Base-by-base conservation (phyloP, 2,888 invertebrate genomes). In the Formica aserva region DNA sequence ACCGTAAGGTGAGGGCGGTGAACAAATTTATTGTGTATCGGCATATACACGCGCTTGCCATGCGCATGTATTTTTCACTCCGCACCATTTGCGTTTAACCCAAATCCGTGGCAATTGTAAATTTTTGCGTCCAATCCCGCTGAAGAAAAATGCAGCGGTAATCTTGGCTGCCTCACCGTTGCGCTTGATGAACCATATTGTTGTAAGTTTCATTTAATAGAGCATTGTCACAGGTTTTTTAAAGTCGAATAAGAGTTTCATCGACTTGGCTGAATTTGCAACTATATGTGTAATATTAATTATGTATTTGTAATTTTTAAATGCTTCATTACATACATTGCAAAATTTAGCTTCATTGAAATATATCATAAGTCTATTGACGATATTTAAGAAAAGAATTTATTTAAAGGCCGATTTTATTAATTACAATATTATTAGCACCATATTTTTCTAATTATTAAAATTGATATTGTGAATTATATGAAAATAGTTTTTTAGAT, bases 61-160 rank as follows among this genome's bases (percentile, higher is more conserved):
- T 41, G 66, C 80, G 66, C 86, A 45, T 65, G 45, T 74, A 89
- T 89, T 89, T 89, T 89, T 87, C 87, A 86, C 69, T 63, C 65
- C 65, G 41, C 57, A 8, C 63, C 35, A 80, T 80, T 83, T 83
- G 67, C 62, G 67, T 29, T 35, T n/a, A 18, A 18, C 18, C 18
- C 13, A 66, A 82, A 52, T 67, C 45, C 60, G 45, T 22, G 45
- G 35, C 66, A 77, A 67, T 82, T 71, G 63, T 41, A 86, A 86
- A 88, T 82, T 80, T 78, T 81, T 60, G 45, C 55, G 52, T 72
- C 66, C 60, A 66, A 67, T 67, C 15, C 35, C 9, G 41, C 63
- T 41, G 22, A 77, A 45, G 32, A 22, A 71, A 72, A 78, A 60
- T 45, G 13, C 18, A 71, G 5, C 41, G 35, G n/a, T 29, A 26